These are phyloP conservation scores for Lophotriccus pileatus DNA, from an alignment of 2,797 vertebrate genomes.

Conservation along the genomic window DNA sequence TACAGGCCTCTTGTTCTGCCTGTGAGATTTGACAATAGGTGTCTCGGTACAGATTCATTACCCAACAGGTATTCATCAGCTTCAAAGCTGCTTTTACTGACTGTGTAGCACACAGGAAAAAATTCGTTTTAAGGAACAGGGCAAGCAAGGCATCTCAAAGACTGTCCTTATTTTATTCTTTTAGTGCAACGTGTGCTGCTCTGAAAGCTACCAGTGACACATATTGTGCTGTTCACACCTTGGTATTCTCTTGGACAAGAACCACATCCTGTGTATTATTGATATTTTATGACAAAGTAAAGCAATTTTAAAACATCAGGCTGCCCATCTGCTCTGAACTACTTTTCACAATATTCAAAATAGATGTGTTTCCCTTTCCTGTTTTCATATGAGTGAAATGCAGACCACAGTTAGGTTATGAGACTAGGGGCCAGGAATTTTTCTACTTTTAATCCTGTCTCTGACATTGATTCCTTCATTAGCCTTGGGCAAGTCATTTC, in stretches of 20 bases:
- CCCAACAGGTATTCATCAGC: neutral
- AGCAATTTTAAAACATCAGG: conserved; percentile 53
- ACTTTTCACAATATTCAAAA: conserved; percentile 63
- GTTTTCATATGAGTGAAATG: conserved; percentile 47
- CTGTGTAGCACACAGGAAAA: neutral
- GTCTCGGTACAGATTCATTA: neutral
- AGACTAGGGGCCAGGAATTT: conserved; percentile 64
- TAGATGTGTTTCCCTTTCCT: conserved; percentile 59
- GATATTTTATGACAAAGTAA: conserved; percentile 57
- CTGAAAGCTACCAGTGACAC: conserved; percentile 11
- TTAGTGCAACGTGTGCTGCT: neutral
- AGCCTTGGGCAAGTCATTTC: conserved; percentile 71
- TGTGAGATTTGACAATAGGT: neutral
- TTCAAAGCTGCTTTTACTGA: neutral
- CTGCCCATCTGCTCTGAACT: conserved; percentile 50
- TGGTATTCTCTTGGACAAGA: conserved; percentile 37
- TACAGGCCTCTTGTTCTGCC: neutral
- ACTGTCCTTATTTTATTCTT: neutral
- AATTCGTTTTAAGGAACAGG: conserved; percentile 25
- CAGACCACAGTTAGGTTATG: conserved; percentile 59
- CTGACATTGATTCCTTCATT: conserved; percentile 69
- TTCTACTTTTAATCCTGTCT: conserved; percentile 68
- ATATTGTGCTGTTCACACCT: conserved; percentile 23
- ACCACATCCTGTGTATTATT: conserved; percentile 46
- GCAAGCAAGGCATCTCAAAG: conserved; percentile 46